phyloP scores from a whole-genome alignment of 2,888 invertebrate genomes.

The Gymnoscelis rufifasciata region DNA sequence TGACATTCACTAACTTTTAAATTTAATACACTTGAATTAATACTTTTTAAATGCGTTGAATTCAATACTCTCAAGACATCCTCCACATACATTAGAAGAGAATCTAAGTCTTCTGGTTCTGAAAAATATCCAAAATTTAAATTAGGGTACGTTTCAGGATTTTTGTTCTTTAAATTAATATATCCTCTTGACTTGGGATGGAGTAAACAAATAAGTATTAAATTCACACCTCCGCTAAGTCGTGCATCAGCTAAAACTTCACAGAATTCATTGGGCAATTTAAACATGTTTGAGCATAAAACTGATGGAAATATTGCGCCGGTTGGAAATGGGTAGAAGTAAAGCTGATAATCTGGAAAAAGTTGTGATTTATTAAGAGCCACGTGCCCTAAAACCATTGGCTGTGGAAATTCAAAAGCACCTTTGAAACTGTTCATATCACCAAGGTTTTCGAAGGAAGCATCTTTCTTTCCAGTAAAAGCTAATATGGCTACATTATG shows the following conservation, averaged over 20 bases:
- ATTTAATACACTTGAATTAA: slow-evolving; percentile 34
- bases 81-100: slow-evolving; percentile 13
- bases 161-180: slow-evolving; percentile 67
- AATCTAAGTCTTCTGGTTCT: slow-evolving; percentile 21
- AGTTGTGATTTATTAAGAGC: slow-evolving; percentile 34
- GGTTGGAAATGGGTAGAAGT: slow-evolving; percentile 11
- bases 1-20: slow-evolving; percentile 35
- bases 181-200: slow-evolving; percentile 25
- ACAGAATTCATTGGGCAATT: slow-evolving; percentile 16
- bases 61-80: slow-evolving; percentile 22
- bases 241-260: slow-evolving; percentile 10
- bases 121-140: slow-evolving; percentile 24
- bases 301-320: slow-evolving; percentile 12
- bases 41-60: slow-evolving; percentile 19
- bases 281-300: slow-evolving; percentile 18
- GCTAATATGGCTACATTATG: slow-evolving; percentile 33
- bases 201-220: slow-evolving; percentile 11
- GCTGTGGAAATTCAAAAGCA: slow-evolving; percentile 18
- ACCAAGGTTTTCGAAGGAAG: slow-evolving; percentile 8
- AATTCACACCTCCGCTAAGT: slow-evolving; percentile 5
- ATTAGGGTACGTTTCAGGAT: slow-evolving; percentile 66
- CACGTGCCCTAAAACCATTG: slow-evolving; percentile 25
- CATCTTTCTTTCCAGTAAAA: slow-evolving; percentile 27
- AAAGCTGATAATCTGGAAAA: slow-evolving; percentile 41
- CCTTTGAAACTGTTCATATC: slow-evolving; percentile 28